These are phyloP conservation scores for Geotrypetes seraphini DNA, from an alignment of 2,797 vertebrate genomes.

Conservation along the genomic window DNA sequence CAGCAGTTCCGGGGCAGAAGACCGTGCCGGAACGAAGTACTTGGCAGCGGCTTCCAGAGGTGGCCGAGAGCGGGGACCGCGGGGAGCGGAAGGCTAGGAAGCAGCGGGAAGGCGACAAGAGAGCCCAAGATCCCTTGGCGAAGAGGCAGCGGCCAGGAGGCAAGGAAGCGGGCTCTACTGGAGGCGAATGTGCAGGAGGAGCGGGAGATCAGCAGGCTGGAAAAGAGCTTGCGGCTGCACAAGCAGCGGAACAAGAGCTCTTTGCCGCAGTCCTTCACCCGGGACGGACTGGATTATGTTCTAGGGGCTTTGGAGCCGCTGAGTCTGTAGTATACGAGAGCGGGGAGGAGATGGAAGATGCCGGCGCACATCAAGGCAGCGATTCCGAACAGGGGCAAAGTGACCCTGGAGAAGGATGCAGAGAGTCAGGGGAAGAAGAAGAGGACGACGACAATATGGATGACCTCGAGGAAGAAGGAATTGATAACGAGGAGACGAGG, in stretches of 20 bases:
- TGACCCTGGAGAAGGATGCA: neutral
- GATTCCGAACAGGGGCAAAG: neutral
- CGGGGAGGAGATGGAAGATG: neutral
- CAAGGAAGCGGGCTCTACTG: conserved; percentile 65
- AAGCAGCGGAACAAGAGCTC: conserved; percentile 68
- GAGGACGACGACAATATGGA: too few species aligned
- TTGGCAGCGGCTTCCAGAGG: neutral
- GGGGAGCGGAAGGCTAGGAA: neutral
- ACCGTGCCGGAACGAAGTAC: too few species aligned
- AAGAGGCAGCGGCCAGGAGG: conserved; percentile 6
- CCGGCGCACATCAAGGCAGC: neutral
- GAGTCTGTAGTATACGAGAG: conserved; percentile 39
- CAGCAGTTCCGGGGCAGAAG: neutral
- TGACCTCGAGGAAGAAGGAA: neutral
- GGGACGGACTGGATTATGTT: conserved; percentile 86
- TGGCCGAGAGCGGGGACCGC: too few species aligned
- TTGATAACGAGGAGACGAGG: neutral
- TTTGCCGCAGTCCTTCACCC: conserved; percentile 73
- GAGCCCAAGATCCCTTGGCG: accelerated
- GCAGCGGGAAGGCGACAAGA: accelerated
- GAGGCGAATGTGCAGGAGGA: conserved; percentile 86
- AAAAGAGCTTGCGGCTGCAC: conserved; percentile 66
- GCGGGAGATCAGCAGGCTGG: conserved; percentile 77
- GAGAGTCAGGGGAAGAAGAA: neutral
- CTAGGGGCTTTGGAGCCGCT: conserved; percentile 57